A percentile compares a stretch with the other conserved stretches of the same genome.
These are phyloP conservation scores for Gnathonemus longibarbis DNA, from an alignment of 2,113 vertebrate species.

Conservation along the genomic window DNA sequence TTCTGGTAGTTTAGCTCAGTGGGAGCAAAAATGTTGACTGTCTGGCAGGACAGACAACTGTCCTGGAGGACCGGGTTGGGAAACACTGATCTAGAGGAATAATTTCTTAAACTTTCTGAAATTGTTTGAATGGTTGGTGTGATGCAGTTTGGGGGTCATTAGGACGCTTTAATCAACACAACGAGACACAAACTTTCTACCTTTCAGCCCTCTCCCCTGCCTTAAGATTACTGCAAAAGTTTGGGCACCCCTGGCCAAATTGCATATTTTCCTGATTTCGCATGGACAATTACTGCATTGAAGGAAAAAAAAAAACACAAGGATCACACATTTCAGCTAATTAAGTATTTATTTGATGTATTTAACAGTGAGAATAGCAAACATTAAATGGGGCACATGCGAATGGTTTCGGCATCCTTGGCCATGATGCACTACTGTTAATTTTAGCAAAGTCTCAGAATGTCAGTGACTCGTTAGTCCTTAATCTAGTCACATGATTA, in stretches of 20 bases:
- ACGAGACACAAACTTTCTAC: background rate
- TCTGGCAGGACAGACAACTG: background rate
- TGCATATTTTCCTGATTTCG: background rate
- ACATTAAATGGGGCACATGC: background rate
- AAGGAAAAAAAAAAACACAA: background rate
- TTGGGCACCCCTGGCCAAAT: background rate
- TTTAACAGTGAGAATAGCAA: background rate
- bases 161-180: background rate
- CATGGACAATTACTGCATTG: background rate
- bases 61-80: background rate
- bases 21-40: background rate
- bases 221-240: background rate
- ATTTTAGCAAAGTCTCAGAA: background rate
- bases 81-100: background rate
- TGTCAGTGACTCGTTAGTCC: background rate
- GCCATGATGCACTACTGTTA: background rate
- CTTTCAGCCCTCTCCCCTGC: background rate
- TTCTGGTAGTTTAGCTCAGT: background rate
- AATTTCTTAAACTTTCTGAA: background rate
- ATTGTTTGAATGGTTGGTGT: background rate
- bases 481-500: background rate
- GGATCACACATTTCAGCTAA: background rate
- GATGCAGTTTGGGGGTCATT: background rate
- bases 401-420: background rate
- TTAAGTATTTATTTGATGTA: background rate